phyloP scores from a whole-genome alignment of 2,113 vertebrate genomes.

The Puma concolor region DNA sequence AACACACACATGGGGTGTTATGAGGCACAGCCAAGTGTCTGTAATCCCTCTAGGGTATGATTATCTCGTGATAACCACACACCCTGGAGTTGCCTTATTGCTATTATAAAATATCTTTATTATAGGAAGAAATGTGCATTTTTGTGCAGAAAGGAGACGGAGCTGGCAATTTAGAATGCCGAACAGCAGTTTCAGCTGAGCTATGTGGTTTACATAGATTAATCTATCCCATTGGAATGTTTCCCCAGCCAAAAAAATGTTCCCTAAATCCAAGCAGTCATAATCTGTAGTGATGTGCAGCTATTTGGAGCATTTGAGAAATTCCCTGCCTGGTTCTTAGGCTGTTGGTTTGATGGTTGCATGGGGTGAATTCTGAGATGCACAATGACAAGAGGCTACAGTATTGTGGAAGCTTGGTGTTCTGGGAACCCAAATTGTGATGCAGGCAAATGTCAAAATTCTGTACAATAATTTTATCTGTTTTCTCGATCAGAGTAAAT shows the following conservation, averaged over 20 bases:
- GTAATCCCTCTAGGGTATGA: slow-evolving; percentile 89
- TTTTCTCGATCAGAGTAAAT: neutral
- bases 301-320: slow-evolving; percentile 87
- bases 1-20: slow-evolving; percentile 90
- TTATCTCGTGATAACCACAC: slow-evolving; percentile 89
- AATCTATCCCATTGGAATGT: slow-evolving; percentile 89
- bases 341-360: slow-evolving; percentile 74
- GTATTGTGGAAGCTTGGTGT: neutral
- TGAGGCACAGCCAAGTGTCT: slow-evolving; percentile 89
- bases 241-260: slow-evolving; percentile 86
- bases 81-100: slow-evolving; percentile 91
- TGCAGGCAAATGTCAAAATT: neutral
- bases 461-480: neutral
- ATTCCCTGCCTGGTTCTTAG: slow-evolving; percentile 82
- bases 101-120: slow-evolving; percentile 93
- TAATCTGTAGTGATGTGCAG: slow-evolving; percentile 87
- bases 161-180: slow-evolving; percentile 88
- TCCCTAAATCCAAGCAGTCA: slow-evolving; percentile 88
- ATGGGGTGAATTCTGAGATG: slow-evolving; percentile 24
- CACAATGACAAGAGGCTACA: neutral
- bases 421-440: neutral
- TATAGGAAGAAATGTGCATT: slow-evolving; percentile 90
- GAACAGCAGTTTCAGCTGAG: slow-evolving; percentile 87
- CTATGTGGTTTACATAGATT: slow-evolving; percentile 89
- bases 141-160: slow-evolving; percentile 88